Evolutionary conservation across 2,888 invertebrate species (phyloP).

Genomic region (Drosophila kuntzei): DNA sequence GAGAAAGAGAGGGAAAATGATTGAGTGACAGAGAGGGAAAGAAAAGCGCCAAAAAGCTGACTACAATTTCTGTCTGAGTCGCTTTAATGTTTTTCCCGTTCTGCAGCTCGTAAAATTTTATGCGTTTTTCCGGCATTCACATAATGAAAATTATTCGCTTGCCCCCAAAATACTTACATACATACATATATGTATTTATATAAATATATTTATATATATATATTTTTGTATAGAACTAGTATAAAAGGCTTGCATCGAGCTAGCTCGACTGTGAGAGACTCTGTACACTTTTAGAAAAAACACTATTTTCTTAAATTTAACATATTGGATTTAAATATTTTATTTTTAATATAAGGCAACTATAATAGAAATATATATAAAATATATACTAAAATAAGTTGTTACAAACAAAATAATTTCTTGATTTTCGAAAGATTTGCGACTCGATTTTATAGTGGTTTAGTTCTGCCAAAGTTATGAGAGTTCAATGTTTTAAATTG

Average conservation of each 20-base stretch:
- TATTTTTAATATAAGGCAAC: no score
- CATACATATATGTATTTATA: not conserved
- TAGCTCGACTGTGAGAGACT: not conserved
- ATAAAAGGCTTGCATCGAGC: not conserved
- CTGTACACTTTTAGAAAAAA: not conserved
- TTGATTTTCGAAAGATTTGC: no score
- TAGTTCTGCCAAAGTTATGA: no score
- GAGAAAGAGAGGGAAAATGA: constrained; percentile 1
- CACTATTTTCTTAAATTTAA: no score
- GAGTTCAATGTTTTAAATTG: no score
- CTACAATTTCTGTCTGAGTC: constrained; percentile 70
- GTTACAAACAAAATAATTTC: no score
- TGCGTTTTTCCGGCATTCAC: constrained; percentile 84
- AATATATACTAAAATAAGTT: no score
- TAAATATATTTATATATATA: no score
- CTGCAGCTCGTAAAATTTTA: constrained; percentile 84
- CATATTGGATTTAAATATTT: no score
- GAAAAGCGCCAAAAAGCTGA: constrained; percentile 71
- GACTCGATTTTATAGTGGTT: no score
- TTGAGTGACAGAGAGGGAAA: constrained; percentile 22
- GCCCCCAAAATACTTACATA: constrained; percentile 34
- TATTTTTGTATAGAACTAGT: not conserved
- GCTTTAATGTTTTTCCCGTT: constrained; percentile 78
- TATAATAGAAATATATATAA: no score
- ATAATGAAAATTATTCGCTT: constrained; percentile 78